Evolutionary conservation across 2,888 invertebrate genomes (phyloP), one percentile per base, ranked within the genome.

Genomic region (Tyria jacobaeae): DNA sequence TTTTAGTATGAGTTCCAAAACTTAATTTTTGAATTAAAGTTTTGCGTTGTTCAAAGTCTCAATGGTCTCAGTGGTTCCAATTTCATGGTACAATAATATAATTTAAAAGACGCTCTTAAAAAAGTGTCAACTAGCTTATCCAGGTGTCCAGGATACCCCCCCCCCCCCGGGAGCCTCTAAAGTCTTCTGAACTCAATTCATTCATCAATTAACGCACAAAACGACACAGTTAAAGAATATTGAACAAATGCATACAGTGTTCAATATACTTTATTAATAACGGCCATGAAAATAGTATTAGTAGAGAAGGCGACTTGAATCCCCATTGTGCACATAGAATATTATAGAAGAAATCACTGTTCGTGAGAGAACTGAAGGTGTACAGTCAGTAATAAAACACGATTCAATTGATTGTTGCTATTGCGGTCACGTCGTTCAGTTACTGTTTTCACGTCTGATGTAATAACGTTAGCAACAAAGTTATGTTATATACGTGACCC

Each of bases 391-490:
- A 89, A 91, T 91, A 90, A 92, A 91, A 89, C 84, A 88, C 84
- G 81, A 86, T 83, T 80, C 88, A 90, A 93, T 92, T 93, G 92
- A 93, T 92, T 91, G 88, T 93, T 93, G 86, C 84, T 86, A 93
- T 90, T 91, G 90, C 87, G 90, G 89, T 92, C 93, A 93, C 93
- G 93, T 92, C 84, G 88, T 87, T 86, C 90, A 89, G 91, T 93
- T 91, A 91, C 91, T 92, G 90, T 93, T 92, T 93, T 92, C 91
- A 90, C 90, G 90, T 89, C 91, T 91, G 87, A 91, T 87, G 91
- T 92, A 92, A 92, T 92, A 90, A 91, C 89, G 90, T 91, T 91
- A 91, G 86, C 87, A 88, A 89, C 88, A 88, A 91, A 93, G 89
- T 92, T 92, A 92, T 91, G 90, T 85, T 87, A 83, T 76, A 86